Evolutionary conservation across 1,140 invertebrate species (phyloP), one percentile per base, ranked within the genome.

Genomic region (Zaprionus davidi): DNA sequence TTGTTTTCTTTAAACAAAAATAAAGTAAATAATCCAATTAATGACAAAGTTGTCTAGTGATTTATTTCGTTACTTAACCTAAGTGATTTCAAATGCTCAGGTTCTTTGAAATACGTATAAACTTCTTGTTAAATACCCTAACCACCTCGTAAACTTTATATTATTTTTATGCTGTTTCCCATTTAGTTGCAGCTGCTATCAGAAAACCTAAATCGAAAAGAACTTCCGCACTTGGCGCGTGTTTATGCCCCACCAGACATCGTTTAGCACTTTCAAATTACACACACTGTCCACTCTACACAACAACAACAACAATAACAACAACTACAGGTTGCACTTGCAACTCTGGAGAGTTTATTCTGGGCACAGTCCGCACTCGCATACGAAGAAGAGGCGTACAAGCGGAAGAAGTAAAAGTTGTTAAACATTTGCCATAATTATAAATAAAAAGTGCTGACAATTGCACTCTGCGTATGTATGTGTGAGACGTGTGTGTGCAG

Each of bases 361-460:
- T 75, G 38, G 3, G 53, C 36, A 46, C 51, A 57, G 9, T 44
- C 7, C 41, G 22, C 13, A 44, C 11, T 76, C 28, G 44, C 51
- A 64, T 68, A 72, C 55, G 59, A 74, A 17, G n/a, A n/a, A 63
- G 46, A 63, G 34, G 24, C 34, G 20, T 28, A 17, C 59, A 77
- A 77, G 69, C 77, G 81, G 81, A 84, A 80, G 81, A 84, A 74
- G 81, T 79, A 78, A 84, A 83, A 80, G 81, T 77, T 84, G 64
- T 80, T 69, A 53, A 55, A 36, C 69, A 66, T 70, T 80, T 60
- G 64, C 59, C 77, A 77, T 76, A 83, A 83, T 83, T 80, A 80
- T 67, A 73, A 72, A 66, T 75, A 62, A 11, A 59, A 60, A 56
- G n/a, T 53, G 26, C 58, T 53, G 72, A 65, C 58, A 76, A 62